Base-by-base conservation (phyloP, 2,888 invertebrate genomes). In the Omphaloscelis lunosa region DNA sequence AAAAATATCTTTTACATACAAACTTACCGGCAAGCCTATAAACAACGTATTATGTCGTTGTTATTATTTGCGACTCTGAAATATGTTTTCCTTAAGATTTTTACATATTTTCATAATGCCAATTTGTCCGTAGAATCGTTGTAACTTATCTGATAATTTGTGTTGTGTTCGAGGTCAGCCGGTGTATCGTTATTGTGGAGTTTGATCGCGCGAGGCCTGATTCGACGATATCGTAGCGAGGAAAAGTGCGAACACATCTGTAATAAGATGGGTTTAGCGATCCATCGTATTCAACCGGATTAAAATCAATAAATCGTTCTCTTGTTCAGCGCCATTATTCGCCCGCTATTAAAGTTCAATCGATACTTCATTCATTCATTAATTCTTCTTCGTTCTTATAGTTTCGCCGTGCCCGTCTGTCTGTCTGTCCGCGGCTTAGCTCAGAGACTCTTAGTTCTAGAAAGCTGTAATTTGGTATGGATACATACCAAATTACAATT, bases 301-400 rank as follows among this genome's bases (percentile, higher is more conserved):
- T 79, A 70, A 72, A 87, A 89, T 90, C 86, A 77, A 89, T 89
- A 85, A 79, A 88, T 79, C 77, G 72, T 83, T 82, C 75, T 83
- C 78, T 79, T 86, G 83, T 76, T 78, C 56, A 71, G 62, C 45
- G 61, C 72, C 56, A 80, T 86, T 85, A 77, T 79, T 85, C 78
- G 76, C 61, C 51, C 69, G 75, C 61, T 80, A 74, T 75, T 80
- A 68, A 86, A 78, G 70, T 67, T 69, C 79, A 79, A 83, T 73
- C 86, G 77, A 81, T 81, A 76, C 71, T 70, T 77, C 61, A 79
- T 83, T n/a, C n/a, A n/a, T n/a, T n/a, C n/a, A n/a, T n/a, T n/a
- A n/a, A n/a, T n/a, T n/a, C n/a, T n/a, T n/a, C n/a, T n/a, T n/a
- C n/a, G n/a, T n/a, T n/a, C n/a, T n/a, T n/a, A n/a, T n/a, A n/a